Evolutionary conservation across 2,888 invertebrate species (phyloP), one percentile per base, ranked within the genome.

Genomic region (Pyrrhosoma nymphula): DNA sequence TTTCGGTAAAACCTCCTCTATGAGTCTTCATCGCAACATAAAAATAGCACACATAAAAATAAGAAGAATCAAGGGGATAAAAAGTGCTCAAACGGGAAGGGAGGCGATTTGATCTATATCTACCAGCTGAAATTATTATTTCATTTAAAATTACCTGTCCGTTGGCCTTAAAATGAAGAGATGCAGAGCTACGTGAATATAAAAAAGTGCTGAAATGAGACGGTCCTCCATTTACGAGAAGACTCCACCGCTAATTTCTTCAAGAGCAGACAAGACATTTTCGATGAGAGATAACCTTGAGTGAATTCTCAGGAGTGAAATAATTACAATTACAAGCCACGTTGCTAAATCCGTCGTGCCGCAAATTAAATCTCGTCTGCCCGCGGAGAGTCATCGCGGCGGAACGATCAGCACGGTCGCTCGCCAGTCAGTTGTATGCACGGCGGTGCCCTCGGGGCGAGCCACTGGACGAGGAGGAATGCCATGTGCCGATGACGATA

Each of bases 321-420:
- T 35, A 35, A 82, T 82, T 82, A 10, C 82, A 16, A 30, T 82
- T 35, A 82, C 82, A 82, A 35, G 23, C 35, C 14, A 82, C 12
- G 4, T 4, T 47, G 82, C 82, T 35, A 35, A 35, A 12, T 35
- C 35, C 14, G 35, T 30, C 16, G 16, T 0, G 30, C 82, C 35
- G 82, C 82, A 35, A 82, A 82, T 82, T 82, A 82, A 82, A 82
- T 82, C 82, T 82, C 16, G 82, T 82, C 82, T 82, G 35, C 12
- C 8, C 82, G 35, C 14, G 35, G 82, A 35, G n/a, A 82, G 6
- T 3, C 35, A 82, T 82, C 82, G 12, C 82, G 82, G 82, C 82
- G 82, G 82, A 82, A 82, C 82, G 82, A 82, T 82, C 82, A 35
- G 35, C 82, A 82, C 35, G 35, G 35, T 26, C 75, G 30, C 30